Conservation (phyloP, 2,113 vertebrate species). For the Sebastes fasciatus region DNA sequence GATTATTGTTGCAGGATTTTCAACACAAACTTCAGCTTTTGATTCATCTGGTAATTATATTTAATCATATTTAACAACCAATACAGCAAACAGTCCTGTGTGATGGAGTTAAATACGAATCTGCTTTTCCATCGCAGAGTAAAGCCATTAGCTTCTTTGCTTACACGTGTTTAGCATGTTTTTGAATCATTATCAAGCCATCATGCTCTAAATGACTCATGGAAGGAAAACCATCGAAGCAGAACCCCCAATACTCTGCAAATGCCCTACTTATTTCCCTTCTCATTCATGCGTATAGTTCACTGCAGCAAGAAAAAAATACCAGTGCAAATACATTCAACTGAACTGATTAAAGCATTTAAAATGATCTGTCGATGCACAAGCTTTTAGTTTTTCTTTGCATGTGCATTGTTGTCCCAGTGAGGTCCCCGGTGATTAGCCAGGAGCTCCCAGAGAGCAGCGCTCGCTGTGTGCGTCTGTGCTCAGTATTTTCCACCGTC, state of each 20-base stretch:
- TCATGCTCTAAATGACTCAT: slow-evolving; percentile 61
- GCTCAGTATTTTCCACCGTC: slow-evolving; percentile 72
- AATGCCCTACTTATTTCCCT: slow-evolving; percentile 47
- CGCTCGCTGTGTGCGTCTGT: slow-evolving; percentile 16
- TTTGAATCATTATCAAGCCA: slow-evolving; percentile 28
- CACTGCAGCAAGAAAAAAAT: slow-evolving; percentile 18
- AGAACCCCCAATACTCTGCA: slow-evolving; percentile 60
- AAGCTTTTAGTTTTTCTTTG: slow-evolving; percentile 55
- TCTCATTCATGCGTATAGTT: slow-evolving; percentile 43
- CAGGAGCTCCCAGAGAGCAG: slow-evolving; percentile 24
- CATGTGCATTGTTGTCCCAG: slow-evolving; percentile 48
- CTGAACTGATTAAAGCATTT: slow-evolving; percentile 1
- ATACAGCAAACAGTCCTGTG: neutral
- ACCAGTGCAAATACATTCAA: neutral
- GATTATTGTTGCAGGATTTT: neutral
- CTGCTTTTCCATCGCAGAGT: neutral
- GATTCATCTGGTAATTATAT: neutral
- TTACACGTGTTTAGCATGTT: slow-evolving; percentile 27
- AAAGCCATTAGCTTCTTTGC: neutral
- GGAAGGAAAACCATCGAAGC: slow-evolving; percentile 63
- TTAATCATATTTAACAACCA: neutral
- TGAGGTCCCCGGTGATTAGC: slow-evolving; percentile 61
- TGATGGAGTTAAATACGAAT: neutral
- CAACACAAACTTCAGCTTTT: neutral
- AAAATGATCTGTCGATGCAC: slow-evolving; percentile 15